Base-by-base conservation (phyloP, 2,888 invertebrate species). In the Gastracanthus pulcherrimus region DNA sequence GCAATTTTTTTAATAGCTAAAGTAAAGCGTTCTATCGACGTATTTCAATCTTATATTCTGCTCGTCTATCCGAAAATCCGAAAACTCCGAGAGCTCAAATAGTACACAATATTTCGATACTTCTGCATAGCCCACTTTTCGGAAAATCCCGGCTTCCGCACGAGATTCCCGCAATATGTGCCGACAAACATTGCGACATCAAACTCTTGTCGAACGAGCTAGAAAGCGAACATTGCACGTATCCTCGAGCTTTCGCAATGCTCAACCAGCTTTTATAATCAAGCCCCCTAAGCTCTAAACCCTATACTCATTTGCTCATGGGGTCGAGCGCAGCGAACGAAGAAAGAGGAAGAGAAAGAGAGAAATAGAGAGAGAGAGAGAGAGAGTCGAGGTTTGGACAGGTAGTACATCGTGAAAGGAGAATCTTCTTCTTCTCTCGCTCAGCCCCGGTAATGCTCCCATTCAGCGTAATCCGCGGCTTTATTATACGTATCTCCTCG, bases 241-340 rank as follows among this genome's bases (percentile, higher is more conserved):
- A 55, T 55, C 38, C 38, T 5, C 16, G 48, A 60, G 51, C 51
- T 70, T 51, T 29, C 11, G 36, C 6, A 26, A 34, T 48, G 16
- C 34, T n/a, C 74, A 9, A 16, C 48, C 23, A 16, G 29, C 36
- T 29, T 69, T 80, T 67, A 69, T 69, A 80, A 74, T 67, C 74
- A 67, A 80, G 67, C 16, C 36, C 41, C 29, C 45, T 80, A 69
- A 74, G 60, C 60, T 41, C 55, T 74, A 60, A 60, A 74, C 36
- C 69, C 74, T 48, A 19, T 69, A 60, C 48, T 74, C 79, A 60
- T 74, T 74, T 80, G 60, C 60, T 66, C 34, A 23, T 26, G 7
- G 31, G 41, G 55, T 29, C 31, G 29, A 16, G 58, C 3, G 23
- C n/a, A 62, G 31, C 26, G 29, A 36, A 3, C 11, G 4, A 29